Base-by-base conservation (phyloP, 2,797 vertebrate species). In the Schizothorax lantsangensis region DNA sequence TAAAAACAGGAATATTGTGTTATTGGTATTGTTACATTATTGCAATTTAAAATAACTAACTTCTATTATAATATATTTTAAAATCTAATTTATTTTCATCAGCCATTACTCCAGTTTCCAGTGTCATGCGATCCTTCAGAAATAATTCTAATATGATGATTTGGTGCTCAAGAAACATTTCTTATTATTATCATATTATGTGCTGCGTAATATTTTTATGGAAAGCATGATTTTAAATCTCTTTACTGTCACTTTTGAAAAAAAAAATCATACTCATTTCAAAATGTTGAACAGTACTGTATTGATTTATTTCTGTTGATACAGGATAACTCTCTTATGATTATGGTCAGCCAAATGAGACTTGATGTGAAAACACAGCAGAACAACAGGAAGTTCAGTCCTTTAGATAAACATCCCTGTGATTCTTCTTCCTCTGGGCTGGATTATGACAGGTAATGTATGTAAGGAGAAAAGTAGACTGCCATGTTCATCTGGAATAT, bases 371-470 rank as follows among this genome's bases (percentile, higher is more conserved):
- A 73, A 81, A 88, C 73, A 62, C 85, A 89, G 21, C 69, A 9
- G 2, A 87, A 86, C 2, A 90, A 88, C 88, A 84, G 52, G 66
- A 92, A 92, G 73, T 69, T 85, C 36, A 82, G 87, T 82, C 84
- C 87, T 69, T 79, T 89, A 0, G 1, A 87, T 78, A 92, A 89
- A 75, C 89, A 79, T 26, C 88, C 90, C 30, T 81, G 92, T 87
- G 88, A 71, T 64, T 87, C 86, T 54, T 74, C 90, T 0, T 91
- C 86, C 0, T 77, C 79, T 38, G 85, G 87, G 7, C 81, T 91
- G 14, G 90, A 94, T 52, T 89, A 88, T 36, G 91, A 95, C 83
- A 95, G 94, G 94, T 95, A 88, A 71, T 19, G 23, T 43, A 85
- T 78, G 33, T 33, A 49, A 30, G 21, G 6, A 26, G 23, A 71